Evolutionary conservation across 1,140 invertebrate genomes (phyloP).

Genomic region (Atopsyche davidsoni): DNA sequence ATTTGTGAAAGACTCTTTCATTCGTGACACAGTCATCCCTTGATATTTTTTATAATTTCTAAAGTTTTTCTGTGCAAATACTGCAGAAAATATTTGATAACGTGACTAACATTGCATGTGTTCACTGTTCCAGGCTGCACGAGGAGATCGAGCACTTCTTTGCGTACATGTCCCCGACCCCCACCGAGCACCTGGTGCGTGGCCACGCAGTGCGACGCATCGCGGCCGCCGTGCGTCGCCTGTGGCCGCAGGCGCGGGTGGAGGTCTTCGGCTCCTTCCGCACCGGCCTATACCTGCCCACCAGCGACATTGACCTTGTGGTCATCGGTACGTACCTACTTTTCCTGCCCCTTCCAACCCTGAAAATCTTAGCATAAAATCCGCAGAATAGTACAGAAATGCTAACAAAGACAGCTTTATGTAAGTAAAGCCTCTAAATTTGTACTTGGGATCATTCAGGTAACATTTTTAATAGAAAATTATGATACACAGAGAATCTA

Average conservation of each 20-base stretch:
- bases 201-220: conserved; percentile 83
- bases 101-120: too few relatives aligned
- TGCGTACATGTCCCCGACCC: conserved; percentile 85
- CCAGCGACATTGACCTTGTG: conserved; percentile 97
- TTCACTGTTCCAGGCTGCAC: conserved; percentile 67
- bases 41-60: background rate
- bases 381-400: too few relatives aligned
- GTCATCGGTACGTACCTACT: conserved; percentile 70
- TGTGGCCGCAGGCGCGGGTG: conserved; percentile 88
- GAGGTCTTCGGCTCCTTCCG: conserved; percentile 95
- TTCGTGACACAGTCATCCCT: too few relatives aligned
- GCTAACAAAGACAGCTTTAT: too few relatives aligned
- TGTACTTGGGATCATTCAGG: too few relatives aligned
- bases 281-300: conserved; percentile 91
- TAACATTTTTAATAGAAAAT: too few relatives aligned
- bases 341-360: background rate
- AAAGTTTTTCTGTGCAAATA: background rate
- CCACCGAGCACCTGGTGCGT: conserved; percentile 81
- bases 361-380: too few relatives aligned
- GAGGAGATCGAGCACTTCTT: conserved; percentile 97
- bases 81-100: too few relatives aligned
- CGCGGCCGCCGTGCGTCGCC: conserved; percentile 72
- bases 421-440: too few relatives aligned
- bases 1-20: too few relatives aligned
- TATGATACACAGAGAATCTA: too few relatives aligned